phyloP scores from a whole-genome alignment of 2,888 invertebrate genomes.

The Hyppa rectilinea region DNA sequence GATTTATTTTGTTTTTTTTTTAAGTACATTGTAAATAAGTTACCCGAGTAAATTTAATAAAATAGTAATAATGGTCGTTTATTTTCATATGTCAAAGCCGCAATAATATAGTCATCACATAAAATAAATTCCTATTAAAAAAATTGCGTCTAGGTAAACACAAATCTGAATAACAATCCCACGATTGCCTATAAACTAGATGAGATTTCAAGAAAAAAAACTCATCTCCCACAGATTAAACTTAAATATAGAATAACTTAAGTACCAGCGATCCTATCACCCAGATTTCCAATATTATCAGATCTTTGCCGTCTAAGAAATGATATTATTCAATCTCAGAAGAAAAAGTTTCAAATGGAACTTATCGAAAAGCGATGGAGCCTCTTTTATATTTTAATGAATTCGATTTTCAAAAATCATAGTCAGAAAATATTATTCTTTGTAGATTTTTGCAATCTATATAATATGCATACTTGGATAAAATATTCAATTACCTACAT shows the following conservation, averaged over 20 bases:
- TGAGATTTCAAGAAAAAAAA: constrained; percentile 48
- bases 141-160: constrained; percentile 27
- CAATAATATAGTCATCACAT: not conserved
- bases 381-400: constrained; percentile 61
- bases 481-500: not conserved
- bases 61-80: not conserved
- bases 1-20: not conserved
- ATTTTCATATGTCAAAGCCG: not conserved
- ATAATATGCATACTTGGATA: not conserved
- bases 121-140: not conserved
- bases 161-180: constrained; percentile 39
- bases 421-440: constrained; percentile 25
- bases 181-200: constrained; percentile 40
- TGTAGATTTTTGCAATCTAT: constrained; percentile 10
- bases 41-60: not conserved
- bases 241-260: constrained; percentile 66
- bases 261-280: constrained; percentile 59
- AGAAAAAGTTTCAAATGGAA: constrained; percentile 64
- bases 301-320: constrained; percentile 64
- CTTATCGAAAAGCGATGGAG: constrained; percentile 50
- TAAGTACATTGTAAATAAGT: not conserved
- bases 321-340: constrained; percentile 69
- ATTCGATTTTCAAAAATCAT: constrained; percentile 47
- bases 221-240: constrained; percentile 60
- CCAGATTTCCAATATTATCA: constrained; percentile 69